A percentile compares a stretch with the other conserved stretches of the same genome.
These are phyloP conservation scores for Zoanthus gigantus DNA, from an alignment of 92 coral and sea anemone species.

Conservation along the genomic window DNA sequence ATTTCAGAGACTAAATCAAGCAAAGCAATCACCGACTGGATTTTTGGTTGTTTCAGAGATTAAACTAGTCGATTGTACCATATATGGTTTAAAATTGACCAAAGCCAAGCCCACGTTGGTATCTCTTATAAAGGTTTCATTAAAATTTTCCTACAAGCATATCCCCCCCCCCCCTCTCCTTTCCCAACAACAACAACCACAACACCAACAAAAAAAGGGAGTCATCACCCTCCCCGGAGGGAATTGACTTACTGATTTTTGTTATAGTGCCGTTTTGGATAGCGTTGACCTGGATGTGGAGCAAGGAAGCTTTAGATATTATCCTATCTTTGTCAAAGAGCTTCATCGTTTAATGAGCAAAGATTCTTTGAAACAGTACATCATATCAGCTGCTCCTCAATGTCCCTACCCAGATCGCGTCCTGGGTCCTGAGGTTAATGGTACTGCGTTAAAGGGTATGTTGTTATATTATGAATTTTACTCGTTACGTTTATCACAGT, in stretches of 20 bases:
- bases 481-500: too few relatives aligned
- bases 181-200: too few relatives aligned
- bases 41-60: too few relatives aligned
- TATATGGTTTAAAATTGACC: too few relatives aligned
- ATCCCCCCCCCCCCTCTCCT: too few relatives aligned
- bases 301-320: constrained; percentile 67
- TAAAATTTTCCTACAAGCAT: too few relatives aligned
- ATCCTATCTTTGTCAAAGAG: constrained; percentile 71
- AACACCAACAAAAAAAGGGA: background rate
- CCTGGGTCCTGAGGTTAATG: constrained; percentile 65
- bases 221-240: background rate
- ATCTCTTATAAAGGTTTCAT: too few relatives aligned
- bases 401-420: constrained; percentile 77
- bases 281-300: constrained; percentile 87
- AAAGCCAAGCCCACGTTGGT: too few relatives aligned
- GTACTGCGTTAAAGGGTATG: background rate
- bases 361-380: constrained; percentile 61
- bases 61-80: too few relatives aligned
- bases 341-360: constrained; percentile 75
- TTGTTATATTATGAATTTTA: background rate
- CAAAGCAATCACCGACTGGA: too few relatives aligned
- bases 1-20: too few relatives aligned
- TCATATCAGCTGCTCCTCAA: constrained; percentile 82
- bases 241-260: background rate
- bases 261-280: constrained; percentile 76